phyloP scores from a whole-genome alignment of 2,797 vertebrate genomes.

The Sternarchorhynchus goeldii region DNA sequence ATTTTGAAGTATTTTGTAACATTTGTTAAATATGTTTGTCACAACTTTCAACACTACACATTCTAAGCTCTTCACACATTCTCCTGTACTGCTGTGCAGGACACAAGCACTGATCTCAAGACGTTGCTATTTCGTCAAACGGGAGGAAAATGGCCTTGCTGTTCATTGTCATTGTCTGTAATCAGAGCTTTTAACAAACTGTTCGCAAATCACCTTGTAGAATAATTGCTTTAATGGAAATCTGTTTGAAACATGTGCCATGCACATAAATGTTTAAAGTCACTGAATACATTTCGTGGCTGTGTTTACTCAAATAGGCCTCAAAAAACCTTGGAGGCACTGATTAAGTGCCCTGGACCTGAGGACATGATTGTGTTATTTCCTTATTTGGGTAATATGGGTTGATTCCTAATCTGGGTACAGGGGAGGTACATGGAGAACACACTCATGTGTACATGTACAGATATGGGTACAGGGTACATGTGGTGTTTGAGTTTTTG shows the following conservation, averaged over 20 bases:
- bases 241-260: constrained; percentile 66
- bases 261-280: constrained; percentile 74
- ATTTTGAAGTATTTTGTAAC: constrained; percentile 8
- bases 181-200: constrained; percentile 67
- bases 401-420: constrained; percentile 70
- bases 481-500: neutral
- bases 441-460: constrained; percentile 19
- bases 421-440: constrained; percentile 47
- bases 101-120: constrained; percentile 30
- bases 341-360: constrained; percentile 68
- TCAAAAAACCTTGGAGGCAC: constrained; percentile 69
- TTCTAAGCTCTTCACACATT: neutral
- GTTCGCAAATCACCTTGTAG: constrained; percentile 70
- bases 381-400: constrained; percentile 67
- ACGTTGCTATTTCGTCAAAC: constrained; percentile 58
- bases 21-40: constrained; percentile 19
- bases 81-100: neutral
- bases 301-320: constrained; percentile 78
- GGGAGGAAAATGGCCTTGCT: constrained; percentile 37
- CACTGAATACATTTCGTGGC: constrained; percentile 74
- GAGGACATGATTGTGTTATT: constrained; percentile 67
- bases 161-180: constrained; percentile 63
- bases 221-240: constrained; percentile 69
- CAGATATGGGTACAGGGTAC: too few relatives aligned
- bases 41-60: neutral